Evolutionary conservation across 2,113 vertebrate genomes (phyloP).

Genomic region (Machaerirhynchus nigripectus): DNA sequence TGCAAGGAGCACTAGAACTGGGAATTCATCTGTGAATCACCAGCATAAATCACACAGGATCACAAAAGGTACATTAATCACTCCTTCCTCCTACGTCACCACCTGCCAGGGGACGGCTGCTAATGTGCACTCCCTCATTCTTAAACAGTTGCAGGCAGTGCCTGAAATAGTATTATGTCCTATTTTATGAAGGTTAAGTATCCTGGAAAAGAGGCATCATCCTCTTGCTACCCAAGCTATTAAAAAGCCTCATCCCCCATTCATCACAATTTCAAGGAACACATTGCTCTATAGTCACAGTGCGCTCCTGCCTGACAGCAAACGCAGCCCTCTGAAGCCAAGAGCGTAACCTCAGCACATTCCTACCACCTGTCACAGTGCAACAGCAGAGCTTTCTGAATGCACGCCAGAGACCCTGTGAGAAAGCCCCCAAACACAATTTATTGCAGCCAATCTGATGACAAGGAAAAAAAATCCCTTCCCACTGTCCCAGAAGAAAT

Average conservation of each 20-base stretch:
- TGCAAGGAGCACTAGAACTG: not conserved
- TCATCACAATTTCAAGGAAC: not conserved
- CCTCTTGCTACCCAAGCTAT: not conserved
- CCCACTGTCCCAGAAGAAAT: not conserved
- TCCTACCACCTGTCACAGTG: not conserved
- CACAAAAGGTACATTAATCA: not conserved
- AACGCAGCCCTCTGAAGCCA: not conserved
- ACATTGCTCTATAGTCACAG: not conserved
- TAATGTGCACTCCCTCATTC: not conserved
- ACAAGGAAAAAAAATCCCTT: not conserved
- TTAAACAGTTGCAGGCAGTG: not conserved
- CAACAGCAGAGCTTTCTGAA: not conserved
- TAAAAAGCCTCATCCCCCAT: not conserved
- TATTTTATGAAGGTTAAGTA: slow-evolving; percentile 40
- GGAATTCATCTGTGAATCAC: not conserved
- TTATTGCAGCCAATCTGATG: not conserved
- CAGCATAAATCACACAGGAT: not conserved
- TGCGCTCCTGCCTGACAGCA: not conserved
- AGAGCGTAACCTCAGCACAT: not conserved
- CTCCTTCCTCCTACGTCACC: not conserved
- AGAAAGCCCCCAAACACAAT: not conserved
- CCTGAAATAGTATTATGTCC: not conserved
- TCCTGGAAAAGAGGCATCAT: not conserved
- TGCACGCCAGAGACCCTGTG: rapidly evolving
- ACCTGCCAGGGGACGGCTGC: not conserved